These are phyloP conservation scores for Australoheros facetus DNA, from an alignment of 2,797 vertebrate genomes.

Conservation along the genomic window DNA sequence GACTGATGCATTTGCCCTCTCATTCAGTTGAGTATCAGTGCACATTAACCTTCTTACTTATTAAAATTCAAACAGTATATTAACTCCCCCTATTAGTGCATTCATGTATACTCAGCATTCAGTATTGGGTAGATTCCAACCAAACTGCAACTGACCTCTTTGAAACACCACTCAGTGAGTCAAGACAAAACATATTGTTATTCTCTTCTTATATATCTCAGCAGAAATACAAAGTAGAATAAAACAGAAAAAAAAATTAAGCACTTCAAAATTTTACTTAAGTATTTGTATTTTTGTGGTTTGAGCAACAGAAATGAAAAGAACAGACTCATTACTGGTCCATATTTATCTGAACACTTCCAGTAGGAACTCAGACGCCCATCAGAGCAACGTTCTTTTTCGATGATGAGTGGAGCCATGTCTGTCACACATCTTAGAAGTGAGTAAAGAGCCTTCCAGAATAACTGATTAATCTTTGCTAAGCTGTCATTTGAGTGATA, in stretches of 20 bases:
- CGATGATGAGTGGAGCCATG: constrained; percentile 68
- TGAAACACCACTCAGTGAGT: too few relatives aligned
- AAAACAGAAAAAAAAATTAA: background rate
- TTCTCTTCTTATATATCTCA: background rate
- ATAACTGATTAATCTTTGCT: constrained; percentile 75
- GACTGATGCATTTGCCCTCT: too few relatives aligned
- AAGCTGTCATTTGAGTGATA: constrained; percentile 76
- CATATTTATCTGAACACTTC: constrained; percentile 22
- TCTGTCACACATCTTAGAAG: constrained; percentile 72
- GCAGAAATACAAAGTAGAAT: background rate
- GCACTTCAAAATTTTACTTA: background rate
- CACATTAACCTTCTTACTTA: too few relatives aligned
- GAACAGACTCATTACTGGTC: accelerated
- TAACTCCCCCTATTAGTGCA: background rate
- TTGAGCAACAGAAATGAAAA: background rate
- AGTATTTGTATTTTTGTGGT: background rate
- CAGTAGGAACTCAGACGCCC: constrained; percentile 33
- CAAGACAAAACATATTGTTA: background rate
- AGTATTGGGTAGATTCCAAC: background rate
- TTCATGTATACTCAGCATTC: background rate
- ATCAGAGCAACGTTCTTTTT: constrained; percentile 66
- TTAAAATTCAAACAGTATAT: background rate
- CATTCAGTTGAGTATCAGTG: too few relatives aligned
- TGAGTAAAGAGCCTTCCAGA: constrained; percentile 62
- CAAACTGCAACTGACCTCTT: too few relatives aligned